Percentiles rank a stretch among this genome's conserved stretches.
Conservation (phyloP, 2,797 vertebrate species). For the Lutjanus argentimaculatus region DNA sequence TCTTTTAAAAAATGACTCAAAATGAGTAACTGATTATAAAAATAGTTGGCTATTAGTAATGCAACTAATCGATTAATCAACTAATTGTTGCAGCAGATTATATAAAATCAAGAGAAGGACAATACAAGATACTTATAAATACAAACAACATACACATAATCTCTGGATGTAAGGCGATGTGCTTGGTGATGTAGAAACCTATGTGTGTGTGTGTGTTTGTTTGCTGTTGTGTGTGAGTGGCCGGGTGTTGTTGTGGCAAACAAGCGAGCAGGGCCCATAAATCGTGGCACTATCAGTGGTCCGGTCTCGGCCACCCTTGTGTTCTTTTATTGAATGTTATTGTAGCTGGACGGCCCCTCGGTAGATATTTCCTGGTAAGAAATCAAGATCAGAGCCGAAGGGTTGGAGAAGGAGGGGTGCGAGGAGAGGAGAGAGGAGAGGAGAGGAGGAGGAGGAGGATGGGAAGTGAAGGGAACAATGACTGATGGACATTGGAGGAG, state of each 20-base stretch:
- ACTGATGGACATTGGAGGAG: constrained; percentile 74
- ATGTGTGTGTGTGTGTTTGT: constrained; percentile 19
- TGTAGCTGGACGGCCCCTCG: constrained; percentile 73
- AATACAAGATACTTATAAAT: constrained; percentile 20
- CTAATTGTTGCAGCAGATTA: not conserved
- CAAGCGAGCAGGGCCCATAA: constrained; percentile 72
- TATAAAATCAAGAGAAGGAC: not conserved
- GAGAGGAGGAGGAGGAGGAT: constrained; percentile 55
- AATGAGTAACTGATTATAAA: no score
- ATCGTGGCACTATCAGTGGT: constrained; percentile 74
- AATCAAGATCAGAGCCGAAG: constrained; percentile 78
- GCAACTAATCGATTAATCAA: no score
- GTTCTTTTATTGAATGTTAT: constrained; percentile 82
- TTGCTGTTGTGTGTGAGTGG: constrained; percentile 12
- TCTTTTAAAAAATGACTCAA: no score
- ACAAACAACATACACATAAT: not conserved
- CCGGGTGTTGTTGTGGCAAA: constrained; percentile 39
- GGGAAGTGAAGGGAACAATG: constrained; percentile 69
- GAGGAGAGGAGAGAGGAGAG: constrained; percentile 7
- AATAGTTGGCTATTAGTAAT: no score
- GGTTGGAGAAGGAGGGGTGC: constrained; percentile 4
- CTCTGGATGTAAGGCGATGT: not conserved
- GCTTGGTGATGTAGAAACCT: not conserved
- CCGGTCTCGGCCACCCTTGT: constrained; percentile 74
- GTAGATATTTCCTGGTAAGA: constrained; percentile 81